phyloP scores from a whole-genome alignment of 2,113 vertebrate species.

The Tursiops truncatus region DNA sequence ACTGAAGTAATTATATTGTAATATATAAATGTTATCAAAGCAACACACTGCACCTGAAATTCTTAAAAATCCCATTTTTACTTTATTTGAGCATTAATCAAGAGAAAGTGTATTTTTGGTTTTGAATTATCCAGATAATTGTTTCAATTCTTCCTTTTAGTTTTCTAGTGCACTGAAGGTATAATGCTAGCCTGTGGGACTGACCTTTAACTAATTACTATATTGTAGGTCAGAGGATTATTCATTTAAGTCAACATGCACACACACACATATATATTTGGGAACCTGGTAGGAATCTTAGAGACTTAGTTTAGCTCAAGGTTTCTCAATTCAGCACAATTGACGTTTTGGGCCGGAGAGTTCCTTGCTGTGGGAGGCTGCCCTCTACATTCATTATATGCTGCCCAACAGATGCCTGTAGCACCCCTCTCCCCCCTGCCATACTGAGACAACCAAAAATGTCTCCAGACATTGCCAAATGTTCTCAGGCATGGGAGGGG shows the following conservation, averaged over 20 bases:
- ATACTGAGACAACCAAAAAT: neutral
- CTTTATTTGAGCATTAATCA: neutral
- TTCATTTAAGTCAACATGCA: neutral
- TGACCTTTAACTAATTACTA: neutral
- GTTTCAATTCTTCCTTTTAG: neutral
- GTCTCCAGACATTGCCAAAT: neutral
- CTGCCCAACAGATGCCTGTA: neutral
- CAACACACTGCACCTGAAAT: neutral
- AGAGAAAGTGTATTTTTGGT: neutral
- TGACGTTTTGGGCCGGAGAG: neutral
- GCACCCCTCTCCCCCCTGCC: neutral
- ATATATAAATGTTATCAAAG: neutral
- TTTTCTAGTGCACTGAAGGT: neutral
- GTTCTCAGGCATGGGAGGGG: neutral
- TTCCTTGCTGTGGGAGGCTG: neutral
- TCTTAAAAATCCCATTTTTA: neutral
- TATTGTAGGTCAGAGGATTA: neutral
- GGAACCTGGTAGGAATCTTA: neutral
- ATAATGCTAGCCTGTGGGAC: neutral
- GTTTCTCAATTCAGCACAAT: neutral
- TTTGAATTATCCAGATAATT: neutral
- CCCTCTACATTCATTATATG: neutral
- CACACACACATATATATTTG: neutral
- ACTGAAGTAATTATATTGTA: neutral
- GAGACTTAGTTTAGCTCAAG: neutral